Evolutionary conservation across 1,140 invertebrate species (phyloP).

Genomic region (Drosophila mojavensis): DNA sequence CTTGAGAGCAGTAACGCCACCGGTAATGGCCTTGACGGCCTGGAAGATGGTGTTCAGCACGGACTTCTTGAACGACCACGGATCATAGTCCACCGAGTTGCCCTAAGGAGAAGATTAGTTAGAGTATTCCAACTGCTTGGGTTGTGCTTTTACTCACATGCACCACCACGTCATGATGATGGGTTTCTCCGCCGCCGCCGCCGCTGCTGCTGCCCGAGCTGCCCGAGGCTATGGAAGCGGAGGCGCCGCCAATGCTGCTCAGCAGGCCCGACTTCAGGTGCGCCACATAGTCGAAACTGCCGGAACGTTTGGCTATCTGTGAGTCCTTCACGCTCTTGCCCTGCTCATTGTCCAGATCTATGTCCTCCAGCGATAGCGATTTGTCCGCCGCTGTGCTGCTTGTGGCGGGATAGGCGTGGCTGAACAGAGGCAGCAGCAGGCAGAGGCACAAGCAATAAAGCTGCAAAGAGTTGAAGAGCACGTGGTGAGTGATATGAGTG

Average conservation of each 20-base stretch:
- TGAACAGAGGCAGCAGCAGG: conserved; percentile 65
- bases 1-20: conserved; percentile 92
- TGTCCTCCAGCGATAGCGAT: conserved; percentile 74
- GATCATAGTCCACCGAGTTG: conserved; percentile 86
- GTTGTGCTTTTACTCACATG: conserved; percentile 73
- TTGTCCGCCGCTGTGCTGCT: conserved; percentile 55
- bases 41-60: conserved; percentile 91
- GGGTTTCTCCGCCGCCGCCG: conserved; percentile 83
- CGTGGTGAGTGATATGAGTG: not conserved
- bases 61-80: conserved; percentile 91
- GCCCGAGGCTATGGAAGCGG: conserved; percentile 85
- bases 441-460: conserved; percentile 54
- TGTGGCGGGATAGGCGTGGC: conserved; percentile 60
- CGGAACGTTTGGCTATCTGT: conserved; percentile 82
- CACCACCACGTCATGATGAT: conserved; percentile 68
- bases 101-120: conserved; percentile 65
- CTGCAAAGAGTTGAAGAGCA: conserved; percentile 19
- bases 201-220: conserved; percentile 85
- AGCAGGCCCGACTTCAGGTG: conserved; percentile 85
- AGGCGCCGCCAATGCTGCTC: conserved; percentile 86
- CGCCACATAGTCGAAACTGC: conserved; percentile 84
- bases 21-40: conserved; percentile 93
- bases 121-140: not conserved
- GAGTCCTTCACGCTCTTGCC: conserved; percentile 75
- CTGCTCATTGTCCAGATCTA: conserved; percentile 73